Conservation (phyloP, 2,888 invertebrate species). For the Stenotaenia linearis region DNA sequence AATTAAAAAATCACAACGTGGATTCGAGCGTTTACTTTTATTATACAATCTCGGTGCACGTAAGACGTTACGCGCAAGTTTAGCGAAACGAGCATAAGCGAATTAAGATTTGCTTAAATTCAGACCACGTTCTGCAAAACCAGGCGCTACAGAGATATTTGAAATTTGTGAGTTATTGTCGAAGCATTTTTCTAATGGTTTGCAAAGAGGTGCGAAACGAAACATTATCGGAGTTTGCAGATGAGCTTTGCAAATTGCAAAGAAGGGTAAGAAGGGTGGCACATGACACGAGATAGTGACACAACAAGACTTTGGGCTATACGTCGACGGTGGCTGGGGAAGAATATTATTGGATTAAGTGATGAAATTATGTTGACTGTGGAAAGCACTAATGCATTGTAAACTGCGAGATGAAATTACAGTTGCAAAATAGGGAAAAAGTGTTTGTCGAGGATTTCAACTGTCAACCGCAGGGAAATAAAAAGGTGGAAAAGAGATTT, state of each 20-base stretch:
- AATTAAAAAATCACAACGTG: too few relatives aligned
- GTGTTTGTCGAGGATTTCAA: neutral
- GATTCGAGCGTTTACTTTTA: too few relatives aligned
- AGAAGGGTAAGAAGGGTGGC: conserved; percentile 1
- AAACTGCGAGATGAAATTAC: conserved; percentile 15
- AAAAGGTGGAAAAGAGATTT: neutral
- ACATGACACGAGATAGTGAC: neutral
- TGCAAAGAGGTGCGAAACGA: neutral
- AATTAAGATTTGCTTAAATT: too few relatives aligned
- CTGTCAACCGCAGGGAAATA: neutral
- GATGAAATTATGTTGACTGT: conserved; percentile 26
- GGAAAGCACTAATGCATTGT: conserved; percentile 24
- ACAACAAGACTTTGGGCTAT: neutral
- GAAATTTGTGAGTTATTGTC: too few relatives aligned
- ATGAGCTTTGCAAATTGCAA: neutral
- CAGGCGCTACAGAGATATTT: too few relatives aligned
- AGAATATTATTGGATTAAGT: conserved; percentile 24
- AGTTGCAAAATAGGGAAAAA: neutral
- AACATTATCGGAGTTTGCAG: neutral
- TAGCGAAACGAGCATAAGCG: too few relatives aligned
- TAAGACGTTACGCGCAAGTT: too few relatives aligned
- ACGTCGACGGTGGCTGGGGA: neutral
- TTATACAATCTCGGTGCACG: too few relatives aligned
- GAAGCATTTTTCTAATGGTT: neutral
- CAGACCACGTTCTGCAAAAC: too few relatives aligned